Evolutionary conservation across 1,140 invertebrate species (phyloP).

Genomic region (Steinernema khuongi): DNA sequence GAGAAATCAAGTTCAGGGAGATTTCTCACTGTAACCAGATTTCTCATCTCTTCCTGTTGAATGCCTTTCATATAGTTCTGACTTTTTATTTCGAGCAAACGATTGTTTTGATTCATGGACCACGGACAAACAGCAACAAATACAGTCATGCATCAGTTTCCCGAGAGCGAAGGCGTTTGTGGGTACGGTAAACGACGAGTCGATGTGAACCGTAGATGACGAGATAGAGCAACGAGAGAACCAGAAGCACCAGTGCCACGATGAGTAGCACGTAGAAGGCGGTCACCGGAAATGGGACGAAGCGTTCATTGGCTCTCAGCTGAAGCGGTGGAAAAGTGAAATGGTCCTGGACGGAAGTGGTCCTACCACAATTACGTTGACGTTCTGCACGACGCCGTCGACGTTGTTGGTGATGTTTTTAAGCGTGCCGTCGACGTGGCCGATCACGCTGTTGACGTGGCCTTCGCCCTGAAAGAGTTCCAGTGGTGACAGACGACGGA

Average conservation of each 20-base stretch:
- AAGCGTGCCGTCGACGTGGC: neutral
- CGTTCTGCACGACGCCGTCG: neutral
- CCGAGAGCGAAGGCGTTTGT: too few species aligned
- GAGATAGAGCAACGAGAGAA: neutral
- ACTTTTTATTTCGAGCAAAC: too few species aligned
- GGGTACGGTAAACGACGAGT: neutral
- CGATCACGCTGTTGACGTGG: neutral
- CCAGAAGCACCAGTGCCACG: neutral
- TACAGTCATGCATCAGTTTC: too few species aligned
- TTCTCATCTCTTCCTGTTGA: too few species aligned
- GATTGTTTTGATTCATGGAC: too few species aligned
- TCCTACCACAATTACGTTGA: neutral
- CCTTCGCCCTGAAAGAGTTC: neutral
- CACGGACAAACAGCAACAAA: too few species aligned
- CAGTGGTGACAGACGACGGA: neutral
- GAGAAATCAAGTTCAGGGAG: too few species aligned
- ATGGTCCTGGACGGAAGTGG: neutral
- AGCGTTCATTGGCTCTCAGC: neutral
- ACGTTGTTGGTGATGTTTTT: neutral
- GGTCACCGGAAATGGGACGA: neutral
- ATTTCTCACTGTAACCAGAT: too few species aligned
- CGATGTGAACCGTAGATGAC: neutral
- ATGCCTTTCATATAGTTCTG: too few species aligned
- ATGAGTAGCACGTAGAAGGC: constrained; percentile 4
- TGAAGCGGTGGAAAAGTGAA: constrained; percentile 4